Conservation (phyloP, 1,140 invertebrate genomes). For the Pinna nobilis region DNA sequence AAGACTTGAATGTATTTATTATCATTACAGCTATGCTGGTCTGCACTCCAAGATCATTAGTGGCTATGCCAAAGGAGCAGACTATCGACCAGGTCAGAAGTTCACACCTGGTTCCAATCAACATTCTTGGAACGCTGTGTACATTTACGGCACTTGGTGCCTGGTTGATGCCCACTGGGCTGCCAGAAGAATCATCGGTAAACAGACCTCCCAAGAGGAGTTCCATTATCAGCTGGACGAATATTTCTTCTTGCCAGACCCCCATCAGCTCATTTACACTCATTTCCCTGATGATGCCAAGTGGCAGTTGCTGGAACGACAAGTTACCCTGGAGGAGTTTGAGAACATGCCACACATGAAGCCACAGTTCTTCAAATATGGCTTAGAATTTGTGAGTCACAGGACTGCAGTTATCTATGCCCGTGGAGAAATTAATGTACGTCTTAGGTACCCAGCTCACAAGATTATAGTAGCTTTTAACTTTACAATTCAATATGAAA, state of each 20-base stretch:
- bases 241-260: conserved; percentile 74
- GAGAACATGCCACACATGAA: conserved; percentile 75
- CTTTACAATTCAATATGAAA: conserved; percentile 71
- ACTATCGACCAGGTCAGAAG: conserved; percentile 74
- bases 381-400: conserved; percentile 73
- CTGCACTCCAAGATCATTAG: conserved; percentile 73
- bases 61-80: conserved; percentile 75
- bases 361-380: conserved; percentile 75
- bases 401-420: conserved; percentile 69
- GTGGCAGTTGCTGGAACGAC: conserved; percentile 73
- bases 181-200: conserved; percentile 73
- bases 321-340: conserved; percentile 70
- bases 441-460: conserved; percentile 64
- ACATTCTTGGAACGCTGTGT: conserved; percentile 75
- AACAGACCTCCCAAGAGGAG: conserved; percentile 68
- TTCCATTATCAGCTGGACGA: conserved; percentile 74
- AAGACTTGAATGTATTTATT: background rate
- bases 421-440: conserved; percentile 68
- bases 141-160: conserved; percentile 74
- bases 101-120: conserved; percentile 70
- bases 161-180: conserved; percentile 75
- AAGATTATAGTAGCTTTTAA: conserved; percentile 71
- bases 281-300: conserved; percentile 73
- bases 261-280: conserved; percentile 74
- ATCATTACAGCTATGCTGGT: conserved; percentile 70